phyloP scores from a whole-genome alignment of 2,888 invertebrate genomes.

The Andrena hattorfiana region DNA sequence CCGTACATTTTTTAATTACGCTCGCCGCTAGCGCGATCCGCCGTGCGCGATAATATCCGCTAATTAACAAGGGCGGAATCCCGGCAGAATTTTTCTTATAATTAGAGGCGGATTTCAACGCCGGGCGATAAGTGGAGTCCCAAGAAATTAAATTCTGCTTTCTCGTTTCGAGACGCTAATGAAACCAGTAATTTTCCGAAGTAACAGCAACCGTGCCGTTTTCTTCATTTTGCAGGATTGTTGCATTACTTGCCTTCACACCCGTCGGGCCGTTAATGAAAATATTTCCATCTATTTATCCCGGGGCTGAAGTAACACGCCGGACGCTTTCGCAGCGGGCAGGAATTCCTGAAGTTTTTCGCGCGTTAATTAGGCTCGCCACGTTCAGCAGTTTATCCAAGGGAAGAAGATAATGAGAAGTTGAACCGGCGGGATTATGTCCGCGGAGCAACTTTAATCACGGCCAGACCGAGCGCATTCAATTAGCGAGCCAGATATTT shows the following conservation, averaged over 20 bases:
- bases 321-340: constrained; percentile 5
- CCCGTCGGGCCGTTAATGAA: constrained; percentile 1
- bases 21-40: background rate
- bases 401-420: constrained; percentile 53
- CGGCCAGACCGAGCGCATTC: constrained; percentile 59
- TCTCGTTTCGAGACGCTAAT: background rate
- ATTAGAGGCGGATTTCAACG: background rate
- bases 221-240: background rate
- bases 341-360: constrained; percentile 42
- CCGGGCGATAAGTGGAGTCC: background rate
- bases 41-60: background rate
- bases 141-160: constrained; percentile 9
- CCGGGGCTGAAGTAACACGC: constrained; percentile 3
- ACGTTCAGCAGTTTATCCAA: constrained; percentile 44
- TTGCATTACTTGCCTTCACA: background rate
- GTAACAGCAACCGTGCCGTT: background rate
- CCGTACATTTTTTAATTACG: background rate
- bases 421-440: constrained; percentile 53
- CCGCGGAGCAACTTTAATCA: constrained; percentile 60
- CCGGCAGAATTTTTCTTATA: background rate
- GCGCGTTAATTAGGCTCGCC: constrained; percentile 46
- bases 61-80: constrained; percentile 14
- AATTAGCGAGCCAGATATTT: constrained; percentile 69
- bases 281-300: constrained; percentile 33
- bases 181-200: background rate